Conservation (phyloP, 2,888 invertebrate species). For the Arenicola marina region DNA sequence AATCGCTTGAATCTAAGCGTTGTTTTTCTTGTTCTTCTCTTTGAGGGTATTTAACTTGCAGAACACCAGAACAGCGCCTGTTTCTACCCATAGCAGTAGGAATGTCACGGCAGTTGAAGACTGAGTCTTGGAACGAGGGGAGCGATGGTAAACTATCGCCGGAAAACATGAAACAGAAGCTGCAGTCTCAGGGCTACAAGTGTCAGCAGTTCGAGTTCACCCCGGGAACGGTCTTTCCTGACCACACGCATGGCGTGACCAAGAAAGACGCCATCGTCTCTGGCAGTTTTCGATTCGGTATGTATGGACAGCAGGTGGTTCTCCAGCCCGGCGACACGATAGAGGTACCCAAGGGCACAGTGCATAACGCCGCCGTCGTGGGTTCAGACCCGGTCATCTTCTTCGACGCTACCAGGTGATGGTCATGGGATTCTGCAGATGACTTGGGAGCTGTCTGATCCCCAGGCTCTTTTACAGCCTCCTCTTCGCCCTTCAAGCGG, state of each 20-base stretch:
- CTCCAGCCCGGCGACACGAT: constrained; percentile 53
- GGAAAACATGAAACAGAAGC: constrained; percentile 45
- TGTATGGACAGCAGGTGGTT: constrained; percentile 46
- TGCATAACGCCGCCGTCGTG: constrained; percentile 50
- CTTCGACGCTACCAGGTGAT: constrained; percentile 35
- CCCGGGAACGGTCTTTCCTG: constrained; percentile 49
- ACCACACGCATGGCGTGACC: constrained; percentile 47
- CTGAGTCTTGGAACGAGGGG: constrained; percentile 44
- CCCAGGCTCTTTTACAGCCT: too few relatives aligned
- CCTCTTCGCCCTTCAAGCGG: too few relatives aligned
- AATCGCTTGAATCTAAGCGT: too few relatives aligned
- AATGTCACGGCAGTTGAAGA: too few relatives aligned
- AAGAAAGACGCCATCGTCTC: constrained; percentile 51
- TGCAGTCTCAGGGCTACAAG: constrained; percentile 43
- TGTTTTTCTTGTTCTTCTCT: too few relatives aligned
- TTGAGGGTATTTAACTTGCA: too few relatives aligned
- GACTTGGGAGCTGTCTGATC: too few relatives aligned
- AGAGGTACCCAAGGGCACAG: constrained; percentile 44
- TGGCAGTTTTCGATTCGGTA: constrained; percentile 47
- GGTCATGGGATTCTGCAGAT: too few relatives aligned
- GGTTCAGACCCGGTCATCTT: constrained; percentile 45
- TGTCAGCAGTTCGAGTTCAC: constrained; percentile 43
- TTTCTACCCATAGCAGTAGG: too few relatives aligned
- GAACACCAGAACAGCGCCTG: too few relatives aligned
- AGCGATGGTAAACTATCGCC: constrained; percentile 43